Conservation (phyloP, 2,888 invertebrate species). For the Cryptus armator region DNA sequence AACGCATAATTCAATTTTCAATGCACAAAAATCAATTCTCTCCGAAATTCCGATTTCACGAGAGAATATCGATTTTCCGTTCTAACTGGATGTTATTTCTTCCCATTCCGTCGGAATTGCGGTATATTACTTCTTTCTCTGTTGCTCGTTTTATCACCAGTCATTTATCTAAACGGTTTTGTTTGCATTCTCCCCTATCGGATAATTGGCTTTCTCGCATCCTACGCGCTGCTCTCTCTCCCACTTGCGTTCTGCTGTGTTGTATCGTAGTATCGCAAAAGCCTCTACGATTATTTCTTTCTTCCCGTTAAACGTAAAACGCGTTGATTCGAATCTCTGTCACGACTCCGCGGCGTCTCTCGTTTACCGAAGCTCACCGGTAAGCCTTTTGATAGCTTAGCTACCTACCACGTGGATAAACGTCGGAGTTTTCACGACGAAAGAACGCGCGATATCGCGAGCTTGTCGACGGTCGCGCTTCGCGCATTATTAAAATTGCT, state of each 20-base stretch:
- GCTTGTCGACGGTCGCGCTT: constrained; percentile 27
- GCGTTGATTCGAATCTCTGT: constrained; percentile 61
- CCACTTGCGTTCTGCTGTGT: background rate
- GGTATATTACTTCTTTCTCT: constrained; percentile 31
- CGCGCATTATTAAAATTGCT: constrained; percentile 66
- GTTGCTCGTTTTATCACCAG: constrained; percentile 64
- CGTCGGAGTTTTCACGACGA: constrained; percentile 20
- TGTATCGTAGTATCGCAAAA: constrained; percentile 4
- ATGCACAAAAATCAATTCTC: background rate
- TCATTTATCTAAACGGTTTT: constrained; percentile 75
- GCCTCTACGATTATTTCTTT: constrained; percentile 40
- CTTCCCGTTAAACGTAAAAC: constrained; percentile 11
- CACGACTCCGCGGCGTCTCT: constrained; percentile 28
- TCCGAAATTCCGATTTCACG: background rate
- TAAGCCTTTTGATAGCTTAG: constrained; percentile 42
- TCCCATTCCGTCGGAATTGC: constrained; percentile 27
- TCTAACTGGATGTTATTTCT: constrained; percentile 6
- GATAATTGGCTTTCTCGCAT: constrained; percentile 70
- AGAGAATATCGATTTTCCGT: constrained; percentile 32
- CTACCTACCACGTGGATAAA: constrained; percentile 33
- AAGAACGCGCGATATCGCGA: background rate
- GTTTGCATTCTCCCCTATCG: constrained; percentile 73
- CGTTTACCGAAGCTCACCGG: constrained; percentile 40
- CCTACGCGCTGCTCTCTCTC: constrained; percentile 5
- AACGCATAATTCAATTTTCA: background rate